Percentiles rank a stretch among this genome's conserved stretches.
Conservation (phyloP, 2,113 vertebrate genomes). For the Cephalopterus ornatus region DNA sequence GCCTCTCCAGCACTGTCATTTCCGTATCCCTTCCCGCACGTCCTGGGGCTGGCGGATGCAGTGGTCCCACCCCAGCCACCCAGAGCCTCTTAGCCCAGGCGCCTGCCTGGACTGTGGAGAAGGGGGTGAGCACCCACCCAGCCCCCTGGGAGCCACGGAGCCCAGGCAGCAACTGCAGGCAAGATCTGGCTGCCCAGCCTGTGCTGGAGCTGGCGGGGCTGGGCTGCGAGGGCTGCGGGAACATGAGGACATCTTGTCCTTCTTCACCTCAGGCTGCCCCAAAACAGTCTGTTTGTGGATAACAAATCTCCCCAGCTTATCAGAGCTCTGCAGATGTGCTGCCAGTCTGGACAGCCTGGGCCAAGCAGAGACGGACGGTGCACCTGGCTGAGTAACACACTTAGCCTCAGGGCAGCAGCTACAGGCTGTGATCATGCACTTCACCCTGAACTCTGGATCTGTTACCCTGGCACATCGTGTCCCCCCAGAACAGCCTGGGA, state of each 20-base stretch:
- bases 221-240: not conserved
- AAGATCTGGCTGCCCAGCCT: not conserved
- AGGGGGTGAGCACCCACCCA: not conserved
- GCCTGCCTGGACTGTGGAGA: not conserved
- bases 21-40: not conserved
- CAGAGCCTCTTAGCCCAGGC: not conserved
- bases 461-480: fast-evolving
- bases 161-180: not conserved
- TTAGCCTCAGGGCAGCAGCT: not conserved
- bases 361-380: fast-evolving
- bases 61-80: not conserved
- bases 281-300: not conserved
- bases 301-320: not conserved
- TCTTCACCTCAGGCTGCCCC: not conserved
- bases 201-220: not conserved
- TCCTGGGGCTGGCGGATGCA: not conserved
- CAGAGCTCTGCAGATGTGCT: not conserved
- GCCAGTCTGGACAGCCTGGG: not conserved
- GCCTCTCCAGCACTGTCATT: not conserved
- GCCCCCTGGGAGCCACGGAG: not conserved
- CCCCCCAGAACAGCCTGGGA: not conserved
- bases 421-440: fast-evolving
- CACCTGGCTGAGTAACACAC: not conserved
- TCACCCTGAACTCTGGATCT: fast-evolving
- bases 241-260: not conserved